phyloP scores from a whole-genome alignment of 2,797 vertebrate species.

The Antennarius maculatus region DNA sequence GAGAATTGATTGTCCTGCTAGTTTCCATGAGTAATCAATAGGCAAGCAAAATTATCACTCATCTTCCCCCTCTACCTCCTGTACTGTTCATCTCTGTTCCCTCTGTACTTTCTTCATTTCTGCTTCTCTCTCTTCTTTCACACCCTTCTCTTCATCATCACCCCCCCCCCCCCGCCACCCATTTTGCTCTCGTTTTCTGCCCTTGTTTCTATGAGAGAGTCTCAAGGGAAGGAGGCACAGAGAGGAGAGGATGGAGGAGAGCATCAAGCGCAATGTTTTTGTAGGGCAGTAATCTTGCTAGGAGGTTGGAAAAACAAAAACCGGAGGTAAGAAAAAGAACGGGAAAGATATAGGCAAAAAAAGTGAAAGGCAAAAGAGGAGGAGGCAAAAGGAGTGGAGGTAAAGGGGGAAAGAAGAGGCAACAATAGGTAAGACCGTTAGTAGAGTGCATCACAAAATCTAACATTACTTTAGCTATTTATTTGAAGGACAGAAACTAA shows the following conservation, averaged over 20 bases:
- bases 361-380: constrained; percentile 7
- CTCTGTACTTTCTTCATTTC: not conserved
- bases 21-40: constrained; percentile 29
- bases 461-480: constrained; percentile 6
- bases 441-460: constrained; percentile 12
- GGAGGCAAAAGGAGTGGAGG: constrained; percentile 17
- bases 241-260: constrained; percentile 61
- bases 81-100: constrained; percentile 10
- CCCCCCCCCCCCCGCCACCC: constrained; percentile 11
- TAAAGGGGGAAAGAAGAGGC: constrained; percentile 10
- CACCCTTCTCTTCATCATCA: constrained; percentile 17
- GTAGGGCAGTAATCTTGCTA: constrained; percentile 60
- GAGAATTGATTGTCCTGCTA: not conserved
- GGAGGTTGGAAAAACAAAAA: constrained; percentile 24
- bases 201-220: constrained; percentile 65
- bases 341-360: not conserved
- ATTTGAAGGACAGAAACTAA: constrained; percentile 13
- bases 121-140: constrained; percentile 13
- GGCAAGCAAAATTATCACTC: constrained; percentile 1
- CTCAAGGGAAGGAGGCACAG: constrained; percentile 42
- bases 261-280: constrained; percentile 68
- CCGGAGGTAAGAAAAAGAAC: constrained; percentile 21
- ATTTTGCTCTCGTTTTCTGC: constrained; percentile 47
- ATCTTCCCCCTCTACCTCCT: constrained; percentile 2
- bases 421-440: constrained; percentile 62